These are phyloP conservation scores for Trachelus iudaicus DNA, from an alignment of 2,888 invertebrate species.

Conservation along the genomic window DNA sequence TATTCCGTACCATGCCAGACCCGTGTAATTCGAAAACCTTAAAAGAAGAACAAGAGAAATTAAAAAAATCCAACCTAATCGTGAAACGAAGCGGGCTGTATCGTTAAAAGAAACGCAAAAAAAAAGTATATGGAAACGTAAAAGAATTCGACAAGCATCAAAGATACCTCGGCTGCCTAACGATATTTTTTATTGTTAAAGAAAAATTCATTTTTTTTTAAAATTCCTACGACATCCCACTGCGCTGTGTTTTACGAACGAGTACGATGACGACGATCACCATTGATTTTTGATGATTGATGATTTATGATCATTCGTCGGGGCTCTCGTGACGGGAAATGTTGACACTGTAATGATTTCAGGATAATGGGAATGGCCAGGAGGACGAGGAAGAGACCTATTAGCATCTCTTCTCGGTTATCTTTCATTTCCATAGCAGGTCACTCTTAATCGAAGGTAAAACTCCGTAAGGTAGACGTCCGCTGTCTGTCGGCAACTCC, in stretches of 20 bases:
- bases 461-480: slow-evolving; percentile 36
- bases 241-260: not conserved
- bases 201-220: not conserved
- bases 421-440: slow-evolving; percentile 43
- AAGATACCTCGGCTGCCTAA: not conserved
- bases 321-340: slow-evolving; percentile 22
- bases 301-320: not conserved
- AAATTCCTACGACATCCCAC: not conserved
- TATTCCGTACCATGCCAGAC: not conserved
- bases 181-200: not conserved
- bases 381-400: slow-evolving; percentile 46
- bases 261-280: not conserved
- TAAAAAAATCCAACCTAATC: not conserved
- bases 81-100: not conserved
- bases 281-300: not conserved
- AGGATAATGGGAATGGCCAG: slow-evolving; percentile 47
- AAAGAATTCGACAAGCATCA: not conserved
- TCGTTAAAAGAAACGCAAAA: not conserved
- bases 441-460: slow-evolving; percentile 41
- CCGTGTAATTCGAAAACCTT: not conserved
- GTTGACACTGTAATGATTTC: slow-evolving; percentile 48
- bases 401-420: slow-evolving; percentile 44
- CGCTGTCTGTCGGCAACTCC: slow-evolving; percentile 27
- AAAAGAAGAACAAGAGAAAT: not conserved
- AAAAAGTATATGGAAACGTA: not conserved